Evolutionary conservation across 2,888 invertebrate species (phyloP).

Genomic region (Drosophila conformis): DNA sequence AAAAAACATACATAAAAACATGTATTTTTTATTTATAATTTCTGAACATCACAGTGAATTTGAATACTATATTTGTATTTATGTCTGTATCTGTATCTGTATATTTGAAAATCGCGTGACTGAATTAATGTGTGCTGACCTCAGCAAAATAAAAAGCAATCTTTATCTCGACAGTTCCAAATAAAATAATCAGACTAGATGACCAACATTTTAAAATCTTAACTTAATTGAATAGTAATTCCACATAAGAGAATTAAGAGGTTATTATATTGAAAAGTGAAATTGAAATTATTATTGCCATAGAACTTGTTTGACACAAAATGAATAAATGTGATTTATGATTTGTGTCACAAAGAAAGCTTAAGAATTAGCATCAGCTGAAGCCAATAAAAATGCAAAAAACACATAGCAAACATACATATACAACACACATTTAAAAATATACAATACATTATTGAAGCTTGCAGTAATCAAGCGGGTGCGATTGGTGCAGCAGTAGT

Average conservation of each 20-base stretch:
- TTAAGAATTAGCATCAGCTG: neutral
- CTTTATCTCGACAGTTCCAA: neutral
- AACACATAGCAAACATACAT: neutral
- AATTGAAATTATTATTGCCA: neutral
- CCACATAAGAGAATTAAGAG: neutral
- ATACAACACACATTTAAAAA: slow-evolving; percentile 45
- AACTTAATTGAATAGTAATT: neutral
- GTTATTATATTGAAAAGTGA: neutral
- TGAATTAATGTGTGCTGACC: neutral
- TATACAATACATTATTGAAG: slow-evolving; percentile 60
- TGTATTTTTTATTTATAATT: slow-evolving; percentile 6
- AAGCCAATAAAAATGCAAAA: slow-evolving; percentile 6
- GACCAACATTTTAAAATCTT: neutral
- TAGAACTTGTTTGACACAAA: neutral
- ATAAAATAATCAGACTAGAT: neutral
- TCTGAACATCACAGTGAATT: neutral
- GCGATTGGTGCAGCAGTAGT: slow-evolving; percentile 1
- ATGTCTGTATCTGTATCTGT: neutral
- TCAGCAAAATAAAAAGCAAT: neutral
- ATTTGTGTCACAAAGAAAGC: neutral
- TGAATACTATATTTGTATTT: neutral
- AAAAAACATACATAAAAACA: slow-evolving; percentile 1
- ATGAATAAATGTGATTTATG: neutral
- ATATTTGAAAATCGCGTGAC: slow-evolving; percentile 20
- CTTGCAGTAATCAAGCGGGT: slow-evolving; percentile 23